Conservation (phyloP, 2,113 vertebrate genomes). For the Cettia cetti region DNA sequence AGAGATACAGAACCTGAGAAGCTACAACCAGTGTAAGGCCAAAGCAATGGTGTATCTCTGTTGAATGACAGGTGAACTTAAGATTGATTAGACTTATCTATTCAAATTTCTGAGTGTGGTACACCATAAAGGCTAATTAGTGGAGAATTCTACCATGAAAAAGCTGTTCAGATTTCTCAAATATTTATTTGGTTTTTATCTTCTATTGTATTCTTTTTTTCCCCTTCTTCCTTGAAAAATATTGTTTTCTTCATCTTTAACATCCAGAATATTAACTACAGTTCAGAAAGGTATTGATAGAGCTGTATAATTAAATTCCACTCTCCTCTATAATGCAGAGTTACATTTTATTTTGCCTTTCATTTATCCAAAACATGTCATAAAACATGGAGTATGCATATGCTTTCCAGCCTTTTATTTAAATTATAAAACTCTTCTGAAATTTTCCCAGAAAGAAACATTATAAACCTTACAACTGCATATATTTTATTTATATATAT, state of each 20-base stretch:
- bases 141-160: not conserved
- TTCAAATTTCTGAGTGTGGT: not conserved
- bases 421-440: not conserved
- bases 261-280: not conserved
- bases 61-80: not conserved
- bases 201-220: not conserved
- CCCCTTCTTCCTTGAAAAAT: not conserved
- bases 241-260: not conserved
- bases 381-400: not conserved
- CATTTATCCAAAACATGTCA: not conserved
- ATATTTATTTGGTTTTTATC: not conserved
- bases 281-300: not conserved
- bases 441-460: not conserved
- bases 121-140: not conserved
- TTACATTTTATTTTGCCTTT: not conserved
- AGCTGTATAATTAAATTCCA: not conserved
- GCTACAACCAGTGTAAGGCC: not conserved
- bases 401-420: not conserved
- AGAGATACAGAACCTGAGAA: not conserved
- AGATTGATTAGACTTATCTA: not conserved
- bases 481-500: not conserved
- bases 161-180: not conserved
- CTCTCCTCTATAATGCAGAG: not conserved
- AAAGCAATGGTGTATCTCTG: not conserved
- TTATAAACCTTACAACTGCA: not conserved